Conservation (phyloP, 2,797 vertebrate genomes). For the Lacerta viridis region DNA sequence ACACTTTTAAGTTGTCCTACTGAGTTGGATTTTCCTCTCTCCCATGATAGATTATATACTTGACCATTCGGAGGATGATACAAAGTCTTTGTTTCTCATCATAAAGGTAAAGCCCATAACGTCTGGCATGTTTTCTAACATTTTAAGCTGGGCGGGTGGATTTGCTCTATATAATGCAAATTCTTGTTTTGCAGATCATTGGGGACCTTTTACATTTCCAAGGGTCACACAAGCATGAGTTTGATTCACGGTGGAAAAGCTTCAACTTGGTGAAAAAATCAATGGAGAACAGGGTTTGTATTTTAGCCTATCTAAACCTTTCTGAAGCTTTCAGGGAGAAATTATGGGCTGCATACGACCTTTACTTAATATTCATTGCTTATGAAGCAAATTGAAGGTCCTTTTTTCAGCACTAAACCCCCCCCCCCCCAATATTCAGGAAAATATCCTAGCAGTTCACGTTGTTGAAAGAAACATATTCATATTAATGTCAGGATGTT, state of each 20-base stretch:
- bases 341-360: rapidly evolving
- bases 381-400: too few species aligned
- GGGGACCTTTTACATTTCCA: slow-evolving; percentile 95
- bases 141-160: slow-evolving; percentile 11
- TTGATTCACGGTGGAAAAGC: slow-evolving; percentile 98
- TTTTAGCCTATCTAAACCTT: slow-evolving; percentile 44
- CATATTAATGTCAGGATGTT: neutral
- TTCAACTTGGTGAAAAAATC: slow-evolving; percentile 98
- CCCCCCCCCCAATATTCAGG: neutral
- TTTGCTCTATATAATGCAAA: slow-evolving; percentile 45
- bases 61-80: slow-evolving; percentile 96
- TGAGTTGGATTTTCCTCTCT: slow-evolving; percentile 36
- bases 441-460: neutral
- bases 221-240: slow-evolving; percentile 98
- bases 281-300: slow-evolving; percentile 96
- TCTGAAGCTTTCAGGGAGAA: slow-evolving; percentile 10
- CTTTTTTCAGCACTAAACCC: neutral
- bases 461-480: neutral
- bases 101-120: slow-evolving; percentile 89
- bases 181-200: slow-evolving; percentile 87
- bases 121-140: slow-evolving; percentile 35
- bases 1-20: slow-evolving; percentile 28
- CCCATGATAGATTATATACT: slow-evolving; percentile 88
- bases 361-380: neutral
- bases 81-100: slow-evolving; percentile 97